A percentile compares a stretch with the other conserved stretches of the same genome.
Conservation (phyloP, 2,888 invertebrate species). For the Eilema griseolum region DNA sequence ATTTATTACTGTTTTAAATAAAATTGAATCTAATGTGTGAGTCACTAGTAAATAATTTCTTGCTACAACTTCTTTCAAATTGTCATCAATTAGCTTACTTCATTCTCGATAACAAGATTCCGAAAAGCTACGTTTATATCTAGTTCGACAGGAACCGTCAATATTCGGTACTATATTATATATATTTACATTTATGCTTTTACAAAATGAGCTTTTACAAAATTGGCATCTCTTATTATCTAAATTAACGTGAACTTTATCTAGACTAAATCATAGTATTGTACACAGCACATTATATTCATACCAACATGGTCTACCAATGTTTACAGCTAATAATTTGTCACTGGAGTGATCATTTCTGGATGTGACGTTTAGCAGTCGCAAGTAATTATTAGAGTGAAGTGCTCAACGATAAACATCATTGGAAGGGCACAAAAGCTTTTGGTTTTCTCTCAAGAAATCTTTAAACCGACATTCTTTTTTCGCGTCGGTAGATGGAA, state of each 20-base stretch:
- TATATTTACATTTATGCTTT: not conserved
- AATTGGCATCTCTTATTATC: not conserved
- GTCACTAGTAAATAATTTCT: too few relatives aligned
- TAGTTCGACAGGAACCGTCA: not conserved
- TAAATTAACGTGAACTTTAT: not conserved
- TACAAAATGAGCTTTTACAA: not conserved
- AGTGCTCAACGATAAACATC: conserved; percentile 14
- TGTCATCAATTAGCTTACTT: too few relatives aligned
- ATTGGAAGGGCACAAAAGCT: not conserved
- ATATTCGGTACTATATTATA: not conserved
- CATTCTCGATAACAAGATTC: not conserved
- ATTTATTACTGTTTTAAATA: too few relatives aligned
- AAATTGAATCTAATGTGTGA: too few relatives aligned
- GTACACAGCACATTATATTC: not conserved
- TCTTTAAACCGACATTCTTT: not conserved
- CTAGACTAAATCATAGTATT: not conserved
- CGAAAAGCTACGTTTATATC: not conserved
- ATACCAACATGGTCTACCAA: not conserved
- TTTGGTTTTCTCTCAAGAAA: conserved; percentile 5
- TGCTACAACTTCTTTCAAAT: too few relatives aligned
- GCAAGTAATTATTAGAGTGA: conserved; percentile 14
- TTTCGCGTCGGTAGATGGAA: too few relatives aligned
- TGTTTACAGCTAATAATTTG: conserved; percentile 9
- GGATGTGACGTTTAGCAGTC: conserved; percentile 1
- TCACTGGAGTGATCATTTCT: conserved; percentile 15